A percentile compares a stretch with the other conserved stretches of the same genome.
Conservation (phyloP, 2,888 invertebrate genomes). For the Cataglyphis cursor region DNA sequence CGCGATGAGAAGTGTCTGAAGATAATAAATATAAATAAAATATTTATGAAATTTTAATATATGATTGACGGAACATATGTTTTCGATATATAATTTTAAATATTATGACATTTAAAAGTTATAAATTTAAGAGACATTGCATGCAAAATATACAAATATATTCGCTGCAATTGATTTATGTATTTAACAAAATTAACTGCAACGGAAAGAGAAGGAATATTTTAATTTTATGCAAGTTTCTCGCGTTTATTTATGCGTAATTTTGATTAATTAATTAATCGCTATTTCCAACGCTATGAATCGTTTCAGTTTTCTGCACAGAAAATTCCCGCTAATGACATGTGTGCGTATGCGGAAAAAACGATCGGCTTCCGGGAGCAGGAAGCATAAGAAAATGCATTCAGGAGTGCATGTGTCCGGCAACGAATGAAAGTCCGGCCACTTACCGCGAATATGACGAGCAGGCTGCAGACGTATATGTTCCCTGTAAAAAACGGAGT, state of each 20-base stretch:
- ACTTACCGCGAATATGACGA: conserved; percentile 75
- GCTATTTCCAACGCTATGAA: background rate
- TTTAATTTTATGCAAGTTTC: conserved; percentile 25
- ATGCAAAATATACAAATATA: background rate
- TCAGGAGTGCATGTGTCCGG: background rate
- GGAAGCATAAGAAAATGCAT: conserved; percentile 7
- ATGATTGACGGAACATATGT: background rate
- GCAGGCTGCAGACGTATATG: conserved; percentile 65
- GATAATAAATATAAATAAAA: background rate
- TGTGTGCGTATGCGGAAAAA: background rate
- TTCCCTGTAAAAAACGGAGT: conserved; percentile 64
- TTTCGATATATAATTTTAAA: background rate
- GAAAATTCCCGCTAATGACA: conserved; percentile 20
- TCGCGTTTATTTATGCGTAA: background rate
- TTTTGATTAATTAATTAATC: conserved; percentile 19
- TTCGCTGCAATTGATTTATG: background rate
- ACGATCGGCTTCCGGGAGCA: conserved; percentile 30
- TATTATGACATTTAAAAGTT: background rate
- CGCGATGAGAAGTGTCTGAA: conserved; percentile 68
- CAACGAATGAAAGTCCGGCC: conserved; percentile 12
- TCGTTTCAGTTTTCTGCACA: conserved; percentile 2
- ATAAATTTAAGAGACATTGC: background rate
- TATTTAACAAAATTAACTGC: background rate
- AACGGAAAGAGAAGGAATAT: background rate
- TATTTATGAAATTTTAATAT: background rate